Conservation (phyloP, 2,888 invertebrate species). For the Argyresthia goedartella region DNA sequence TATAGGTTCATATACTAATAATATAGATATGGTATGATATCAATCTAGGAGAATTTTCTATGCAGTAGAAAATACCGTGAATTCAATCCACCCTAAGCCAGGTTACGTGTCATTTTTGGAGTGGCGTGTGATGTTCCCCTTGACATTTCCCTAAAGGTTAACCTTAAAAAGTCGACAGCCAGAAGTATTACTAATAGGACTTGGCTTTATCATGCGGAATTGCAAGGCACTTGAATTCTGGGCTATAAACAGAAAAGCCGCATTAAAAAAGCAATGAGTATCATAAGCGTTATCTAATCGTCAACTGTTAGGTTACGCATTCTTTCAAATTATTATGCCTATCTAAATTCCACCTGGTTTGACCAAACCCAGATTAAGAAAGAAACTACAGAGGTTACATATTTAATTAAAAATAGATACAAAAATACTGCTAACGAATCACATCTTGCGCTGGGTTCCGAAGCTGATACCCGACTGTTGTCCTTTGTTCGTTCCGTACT, state of each 20-base stretch:
- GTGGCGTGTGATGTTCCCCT: constrained; percentile 12
- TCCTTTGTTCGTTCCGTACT: constrained; percentile 98
- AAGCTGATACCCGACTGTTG: constrained; percentile 96
- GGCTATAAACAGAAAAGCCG: neutral
- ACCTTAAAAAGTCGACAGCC: too few relatives aligned
- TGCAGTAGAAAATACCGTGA: too few relatives aligned
- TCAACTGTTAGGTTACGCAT: constrained; percentile 12
- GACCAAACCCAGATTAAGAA: neutral
- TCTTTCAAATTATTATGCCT: neutral
- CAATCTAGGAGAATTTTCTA: too few relatives aligned
- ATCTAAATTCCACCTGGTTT: neutral
- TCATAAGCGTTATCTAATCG: constrained; percentile 30
- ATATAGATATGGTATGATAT: too few relatives aligned
- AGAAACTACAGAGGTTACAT: constrained; percentile 18
- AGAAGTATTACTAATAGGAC: too few relatives aligned
- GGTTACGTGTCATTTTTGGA: too few relatives aligned
- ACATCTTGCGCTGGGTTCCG: constrained; percentile 97
- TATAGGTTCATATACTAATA: too few relatives aligned
- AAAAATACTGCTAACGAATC: constrained; percentile 32
- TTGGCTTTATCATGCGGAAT: too few relatives aligned
- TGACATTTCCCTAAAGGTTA: constrained; percentile 27
- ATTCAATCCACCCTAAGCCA: too few relatives aligned
- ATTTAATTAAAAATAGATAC: constrained; percentile 34
- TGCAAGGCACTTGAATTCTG: too few relatives aligned
- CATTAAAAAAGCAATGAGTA: neutral